Base-by-base conservation (phyloP, 2,113 vertebrate species). In the Gallinago paraguaiae region DNA sequence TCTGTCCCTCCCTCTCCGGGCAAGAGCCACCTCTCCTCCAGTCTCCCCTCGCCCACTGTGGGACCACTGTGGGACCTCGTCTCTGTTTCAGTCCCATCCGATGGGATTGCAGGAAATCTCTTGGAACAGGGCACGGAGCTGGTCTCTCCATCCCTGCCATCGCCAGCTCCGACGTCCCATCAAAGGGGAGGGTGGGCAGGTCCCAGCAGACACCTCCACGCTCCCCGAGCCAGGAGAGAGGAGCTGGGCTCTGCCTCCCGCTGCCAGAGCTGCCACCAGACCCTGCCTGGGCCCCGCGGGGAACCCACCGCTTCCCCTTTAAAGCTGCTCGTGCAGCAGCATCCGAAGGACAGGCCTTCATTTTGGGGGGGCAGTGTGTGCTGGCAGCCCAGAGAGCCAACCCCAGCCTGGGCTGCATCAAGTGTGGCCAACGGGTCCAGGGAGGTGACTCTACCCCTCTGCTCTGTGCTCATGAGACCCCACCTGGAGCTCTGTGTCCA, bases 71-170 rank as follows among this genome's bases (percentile, higher is more conserved):
- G 7, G 22, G 60, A 31, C 61, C 45, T 17, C n/a, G 27, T 22
- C 41, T 28, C 75, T 35, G 28, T 54, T 92, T 81, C 80, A 65
- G 80, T 33, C 45, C 24, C 54, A 69, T 48, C 86, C 89, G 89
- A 89, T 68, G 74, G 80, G 83, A 95, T 95, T 95, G 96, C 65
- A 91, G 69, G 83, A 90, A 90, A 92, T 75, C 6, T 84, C 75
- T 86, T 46, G 33, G 93, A 95, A 67, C 60, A 51, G 83, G 45
- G n/a, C 54, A 86, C 22, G 77, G 80, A 90, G 91, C 75, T 86
- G 60, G 33, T 86, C 83, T 84, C 71, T 56, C 56, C 23, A 12
- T 88, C 48, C 51, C 80, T 83, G 74, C 37, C 70, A 68, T 11
- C 24, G 10, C 53, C 68, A 43, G 76, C 71, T 7, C 15, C 0